These are phyloP conservation scores for Drosophila lutescens DNA, from an alignment of 2,888 invertebrate genomes.

Conservation along the genomic window DNA sequence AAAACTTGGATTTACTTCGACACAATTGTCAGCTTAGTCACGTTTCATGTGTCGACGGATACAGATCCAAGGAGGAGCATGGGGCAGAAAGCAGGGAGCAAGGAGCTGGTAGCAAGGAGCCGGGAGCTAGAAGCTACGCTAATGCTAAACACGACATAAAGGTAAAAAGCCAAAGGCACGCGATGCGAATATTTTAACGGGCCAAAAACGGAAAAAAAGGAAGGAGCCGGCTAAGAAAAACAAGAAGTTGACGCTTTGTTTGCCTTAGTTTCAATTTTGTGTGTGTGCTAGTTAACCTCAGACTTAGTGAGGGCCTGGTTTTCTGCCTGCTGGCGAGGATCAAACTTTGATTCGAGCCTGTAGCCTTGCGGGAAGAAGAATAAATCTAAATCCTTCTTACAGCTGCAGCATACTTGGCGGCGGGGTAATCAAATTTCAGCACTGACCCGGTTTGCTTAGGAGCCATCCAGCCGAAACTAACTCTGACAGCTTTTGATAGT, in stretches of 20 bases:
- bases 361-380: not conserved
- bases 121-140: slow-evolving; percentile 26
- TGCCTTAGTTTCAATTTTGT: slow-evolving; percentile 46
- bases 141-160: slow-evolving; percentile 77
- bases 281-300: slow-evolving; percentile 45
- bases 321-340: slow-evolving; percentile 60
- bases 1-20: slow-evolving; percentile 79
- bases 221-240: slow-evolving; percentile 12
- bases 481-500: slow-evolving; percentile 64
- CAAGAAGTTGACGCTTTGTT: slow-evolving; percentile 65
- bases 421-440: slow-evolving; percentile 57
- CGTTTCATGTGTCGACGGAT: slow-evolving; percentile 63
- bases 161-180: slow-evolving; percentile 76
- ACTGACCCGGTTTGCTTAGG: slow-evolving; percentile 54
- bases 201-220: slow-evolving; percentile 5
- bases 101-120: not conserved
- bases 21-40: slow-evolving; percentile 80
- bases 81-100: not conserved
- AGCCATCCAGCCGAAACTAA: slow-evolving; percentile 37
- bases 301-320: not conserved
- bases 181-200: slow-evolving; percentile 74
- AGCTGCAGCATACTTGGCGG: slow-evolving; percentile 32
- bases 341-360: slow-evolving; percentile 63
- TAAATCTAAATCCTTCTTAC: slow-evolving; percentile 7
- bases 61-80: slow-evolving; percentile 15